Evolutionary conservation across 53 echinoderm and acorn worm species (phyloP).

Genomic region (Stichopus horrens): DNA sequence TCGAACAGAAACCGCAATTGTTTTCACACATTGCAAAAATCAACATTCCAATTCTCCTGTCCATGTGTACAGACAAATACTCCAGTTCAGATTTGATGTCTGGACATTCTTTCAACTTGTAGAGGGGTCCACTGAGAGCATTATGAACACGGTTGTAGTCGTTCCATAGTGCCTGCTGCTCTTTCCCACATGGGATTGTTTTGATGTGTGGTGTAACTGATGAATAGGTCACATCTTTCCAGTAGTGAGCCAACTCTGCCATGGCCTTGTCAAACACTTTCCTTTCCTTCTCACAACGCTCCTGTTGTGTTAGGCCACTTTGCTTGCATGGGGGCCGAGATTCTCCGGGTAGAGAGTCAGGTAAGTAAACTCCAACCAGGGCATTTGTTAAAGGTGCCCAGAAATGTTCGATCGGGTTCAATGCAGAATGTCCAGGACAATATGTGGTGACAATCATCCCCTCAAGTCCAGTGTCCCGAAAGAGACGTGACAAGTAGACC

Average conservation of each 20-base stretch:
- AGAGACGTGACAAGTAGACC: constrained; percentile 41
- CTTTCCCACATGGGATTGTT: neutral
- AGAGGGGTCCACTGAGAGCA: constrained; percentile 15
- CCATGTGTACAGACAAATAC: constrained; percentile 42
- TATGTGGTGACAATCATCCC: constrained; percentile 52
- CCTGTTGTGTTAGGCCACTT: constrained; percentile 8
- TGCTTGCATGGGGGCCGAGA: constrained; percentile 33
- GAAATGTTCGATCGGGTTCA: constrained; percentile 56
- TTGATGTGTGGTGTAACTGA: neutral
- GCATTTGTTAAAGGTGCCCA: constrained; percentile 57
- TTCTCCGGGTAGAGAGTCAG: constrained; percentile 44
- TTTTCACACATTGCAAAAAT: constrained; percentile 51
- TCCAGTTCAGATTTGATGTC: constrained; percentile 30
- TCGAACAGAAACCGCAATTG: neutral
- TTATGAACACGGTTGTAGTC: constrained; percentile 29
- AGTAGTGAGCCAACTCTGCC: constrained; percentile 23
- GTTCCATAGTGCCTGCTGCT: neutral
- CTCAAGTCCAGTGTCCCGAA: constrained; percentile 48
- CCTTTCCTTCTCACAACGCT: constrained; percentile 46
- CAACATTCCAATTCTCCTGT: constrained; percentile 41
- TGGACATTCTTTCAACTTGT: neutral
- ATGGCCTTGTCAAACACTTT: constrained; percentile 53
- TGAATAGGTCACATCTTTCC: constrained; percentile 17
- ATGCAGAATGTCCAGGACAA: constrained; percentile 59
- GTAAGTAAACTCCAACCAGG: constrained; percentile 51